Evolutionary conservation across 2,797 vertebrate genomes (phyloP), one percentile per base, ranked within the genome.

Genomic region (Melanotaenia trifasciata): DNA sequence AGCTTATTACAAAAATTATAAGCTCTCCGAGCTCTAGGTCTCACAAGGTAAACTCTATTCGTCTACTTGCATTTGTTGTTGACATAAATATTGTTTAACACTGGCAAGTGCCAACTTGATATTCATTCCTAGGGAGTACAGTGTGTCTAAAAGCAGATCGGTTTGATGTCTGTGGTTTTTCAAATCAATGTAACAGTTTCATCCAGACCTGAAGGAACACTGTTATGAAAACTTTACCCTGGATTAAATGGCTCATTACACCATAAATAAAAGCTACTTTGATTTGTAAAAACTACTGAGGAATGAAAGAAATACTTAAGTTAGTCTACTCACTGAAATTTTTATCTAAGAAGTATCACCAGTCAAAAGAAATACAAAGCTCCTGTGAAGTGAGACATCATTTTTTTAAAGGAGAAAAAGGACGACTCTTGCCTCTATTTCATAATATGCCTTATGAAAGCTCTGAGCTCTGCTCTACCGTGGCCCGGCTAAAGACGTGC

Each of bases 371-470:
- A 50, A 11, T 1, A 5, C 12, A 0, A 59, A 47, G 1, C 35
- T n/a, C 11, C 40, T 64, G 10, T 18, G 8, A 64, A 58, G 6
- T 0, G 3, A 36, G 26, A 51, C 12, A 16, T 10, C 51, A 30
- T 30, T 0, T 56, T 56, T 50, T 28, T 58, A n/a, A 24, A 38
- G 13, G 56, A 26, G 50, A 38, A 64, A 60, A 63, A 78, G 64
- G 58, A 72, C 20, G 33, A 60, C 71, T 58, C 53, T 26, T 63
- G 70, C 10, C 33, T 71, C 45, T 26, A 74, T 92, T 88, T 90
- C 82, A 88, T 84, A 90, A 89, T 81, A 72, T n/a, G 53, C 22
- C 78, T 91, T 87, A 88, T 81, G 85, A 91, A 90, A 92, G 75
- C 64, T 80, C 60, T 26, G 73, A 82, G 81, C 79, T 68, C 35